Base-by-base conservation (phyloP, 2,113 vertebrate species). In the Peucedramus taeniatus region DNA sequence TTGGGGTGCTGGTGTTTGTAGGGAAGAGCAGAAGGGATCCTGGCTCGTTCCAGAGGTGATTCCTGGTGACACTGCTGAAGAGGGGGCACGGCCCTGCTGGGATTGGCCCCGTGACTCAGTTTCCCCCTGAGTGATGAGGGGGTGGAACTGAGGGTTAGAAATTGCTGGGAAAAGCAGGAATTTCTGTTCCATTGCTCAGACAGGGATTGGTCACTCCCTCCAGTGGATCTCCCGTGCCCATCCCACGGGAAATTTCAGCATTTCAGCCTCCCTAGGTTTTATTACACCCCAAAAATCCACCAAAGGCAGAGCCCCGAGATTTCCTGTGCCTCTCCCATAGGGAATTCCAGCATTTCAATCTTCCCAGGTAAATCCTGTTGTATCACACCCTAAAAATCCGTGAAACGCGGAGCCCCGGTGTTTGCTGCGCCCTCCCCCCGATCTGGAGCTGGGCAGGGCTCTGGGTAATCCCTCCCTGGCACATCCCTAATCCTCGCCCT, bases 21-120 rank as follows among this genome's bases (percentile, higher is more conserved):
- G 64, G 45, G 53, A 31, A 31, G 30, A 60, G 15, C 40, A 18
- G 61, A 18, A 50, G 35, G 42, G 23, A 44, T 51, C 42, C 57
- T 39, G 0, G 1, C 56, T 66, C 2, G 0, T 40, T n/a, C 22
- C 79, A 0, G 4, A 40, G 39, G 15, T 11, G 7, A 2, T 27
- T 64, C 1, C 1, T 18, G 26, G 15, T 33, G 72, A 33, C 24
- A 5, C 0, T 3, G 7, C 10, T 26, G 50, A 45, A 24, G 40
- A 53, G 7, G 2, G 27, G 76, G 21, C 49, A 1, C 4, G 8
- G 35, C 64, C 50, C 0, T 3, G 31, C 37, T 2, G 24, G 33
- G 57, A 9, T 28, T 22, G 44, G 49, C 76, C 51, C 47, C 0
- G 0, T 71, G 92, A 33, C 74, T 93, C 82, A 27, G 84, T 93